Base-by-base conservation (phyloP, 1,140 invertebrate species). In the Leptopilina boulardi region DNA sequence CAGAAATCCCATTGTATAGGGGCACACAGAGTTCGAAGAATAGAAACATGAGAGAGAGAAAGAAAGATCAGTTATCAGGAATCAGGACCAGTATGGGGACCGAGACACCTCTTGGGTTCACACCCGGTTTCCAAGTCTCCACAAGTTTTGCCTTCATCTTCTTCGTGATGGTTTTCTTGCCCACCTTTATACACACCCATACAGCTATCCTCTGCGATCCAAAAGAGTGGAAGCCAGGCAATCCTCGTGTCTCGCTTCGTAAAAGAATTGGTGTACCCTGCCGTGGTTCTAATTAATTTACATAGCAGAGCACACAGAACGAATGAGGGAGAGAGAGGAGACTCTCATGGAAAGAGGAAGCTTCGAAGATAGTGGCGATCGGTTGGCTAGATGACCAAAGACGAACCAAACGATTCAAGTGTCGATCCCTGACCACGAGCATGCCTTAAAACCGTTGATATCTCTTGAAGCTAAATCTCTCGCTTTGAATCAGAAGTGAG, bases 211-310 rank as follows among this genome's bases (percentile, higher is more conserved):
- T 56, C 47, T 73, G 34, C n/a, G 71, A 74, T 71, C 76, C 75
- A 73, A n/a, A n/a, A 84, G 74, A 82, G 80, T 19, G 70, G 42
- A 70, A 23, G 18, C 56, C 56, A 23, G 18, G 21, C 56, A 30
- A 30, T 42, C 70, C 59, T 73, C 79, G 79, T 72, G 81, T 77
- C 70, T 77, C 75, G 82, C 18, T 80, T 86, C n/a, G 84, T 88
- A 89, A 89, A 88, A 38, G 34, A 38, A 88, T 88, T 85, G 84
- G 81, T 82, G 83, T 83, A 78, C 80, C 59, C 85, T 88, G 87
- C 87, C 85, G 81, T 82, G 82, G 82, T 81, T 83, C 88, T 89
- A 90, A 90, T 89, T 90, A 90, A 89, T 90, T 90, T 89, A 85
- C 87, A 89, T 89, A 89, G 86, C 78, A 80, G 85, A 84, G 72